A percentile compares a stretch with the other conserved stretches of the same genome.
Evolutionary conservation across 2,797 vertebrate genomes (phyloP).

Genomic region (Smutsia gigantea): DNA sequence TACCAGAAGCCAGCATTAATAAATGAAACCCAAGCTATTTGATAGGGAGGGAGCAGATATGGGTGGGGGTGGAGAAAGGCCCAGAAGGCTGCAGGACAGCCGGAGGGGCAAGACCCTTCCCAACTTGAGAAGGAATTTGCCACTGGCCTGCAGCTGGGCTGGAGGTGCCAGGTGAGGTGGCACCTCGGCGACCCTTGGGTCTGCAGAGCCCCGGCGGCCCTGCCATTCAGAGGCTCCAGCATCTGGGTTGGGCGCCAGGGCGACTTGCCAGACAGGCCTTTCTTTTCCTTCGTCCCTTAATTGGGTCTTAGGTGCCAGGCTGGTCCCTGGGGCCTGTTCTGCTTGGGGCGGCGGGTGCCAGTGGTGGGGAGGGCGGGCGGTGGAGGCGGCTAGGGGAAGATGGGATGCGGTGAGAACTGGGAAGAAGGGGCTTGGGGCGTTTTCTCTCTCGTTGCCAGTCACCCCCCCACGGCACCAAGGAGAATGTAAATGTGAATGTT

Average conservation of each 20-base stretch:
- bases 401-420: neutral
- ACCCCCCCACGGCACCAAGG: conserved; percentile 77
- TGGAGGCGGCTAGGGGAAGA: conserved; percentile 48
- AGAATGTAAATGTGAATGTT: conserved; percentile 81
- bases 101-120: conserved; percentile 29
- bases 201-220: neutral
- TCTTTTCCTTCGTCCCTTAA: conserved; percentile 72
- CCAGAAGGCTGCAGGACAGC: conserved; percentile 35
- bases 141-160: neutral
- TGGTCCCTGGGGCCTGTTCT: conserved; percentile 67
- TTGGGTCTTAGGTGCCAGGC: conserved; percentile 80
- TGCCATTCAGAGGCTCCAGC: conserved; percentile 22
- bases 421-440: conserved; percentile 66
- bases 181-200: neutral
- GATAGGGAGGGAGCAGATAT: conserved; percentile 71
- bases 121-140: conserved; percentile 55
- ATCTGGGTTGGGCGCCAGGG: conserved; percentile 60
- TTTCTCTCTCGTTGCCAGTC: conserved; percentile 76
- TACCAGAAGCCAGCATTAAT: conserved; percentile 57
- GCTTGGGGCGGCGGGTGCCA: conserved; percentile 45
- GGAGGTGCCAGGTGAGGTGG: conserved; percentile 40
- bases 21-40: conserved; percentile 61
- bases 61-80: neutral
- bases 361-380: neutral
- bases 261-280: conserved; percentile 64